Percentiles rank a stretch among this genome's conserved stretches.
Evolutionary conservation across 1,140 invertebrate species (phyloP).

Genomic region (Drosophila cardini): DNA sequence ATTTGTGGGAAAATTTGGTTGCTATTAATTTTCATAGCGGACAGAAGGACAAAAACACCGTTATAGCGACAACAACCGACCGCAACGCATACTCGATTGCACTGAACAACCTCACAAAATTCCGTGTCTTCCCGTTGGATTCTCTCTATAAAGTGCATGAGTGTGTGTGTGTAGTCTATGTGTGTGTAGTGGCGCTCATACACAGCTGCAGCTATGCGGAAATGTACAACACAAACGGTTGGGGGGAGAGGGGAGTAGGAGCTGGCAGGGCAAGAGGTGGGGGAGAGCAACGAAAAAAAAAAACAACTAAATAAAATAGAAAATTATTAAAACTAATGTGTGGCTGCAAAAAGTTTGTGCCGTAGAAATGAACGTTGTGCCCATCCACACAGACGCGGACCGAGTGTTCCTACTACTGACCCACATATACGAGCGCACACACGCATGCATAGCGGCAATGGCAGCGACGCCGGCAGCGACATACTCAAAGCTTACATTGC

Average conservation of each 20-base stretch:
- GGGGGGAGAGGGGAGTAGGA: background rate
- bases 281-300: constrained; percentile 2
- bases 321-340: constrained; percentile 43
- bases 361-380: constrained; percentile 65
- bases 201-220: constrained; percentile 46
- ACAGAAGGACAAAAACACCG: background rate
- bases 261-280: background rate
- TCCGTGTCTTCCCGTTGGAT: constrained; percentile 50
- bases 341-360: constrained; percentile 33
- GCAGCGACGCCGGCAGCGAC: background rate
- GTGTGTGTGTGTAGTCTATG: constrained; percentile 6
- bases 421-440: constrained; percentile 63
- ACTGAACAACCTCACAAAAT: constrained; percentile 39
- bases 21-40: background rate
- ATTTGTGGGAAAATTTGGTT: background rate
- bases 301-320: constrained; percentile 15
- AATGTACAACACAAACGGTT: constrained; percentile 22
- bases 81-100: constrained; percentile 51
- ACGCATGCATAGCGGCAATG: constrained; percentile 27
- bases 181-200: constrained; percentile 9
- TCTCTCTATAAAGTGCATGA: constrained; percentile 8
- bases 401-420: constrained; percentile 77
- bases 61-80: constrained; percentile 43
- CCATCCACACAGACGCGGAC: constrained; percentile 56
- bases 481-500: constrained; percentile 19